These are phyloP conservation scores for Acanthosepion esculentum DNA, from an alignment of 2,888 invertebrate species.

Conservation along the genomic window DNA sequence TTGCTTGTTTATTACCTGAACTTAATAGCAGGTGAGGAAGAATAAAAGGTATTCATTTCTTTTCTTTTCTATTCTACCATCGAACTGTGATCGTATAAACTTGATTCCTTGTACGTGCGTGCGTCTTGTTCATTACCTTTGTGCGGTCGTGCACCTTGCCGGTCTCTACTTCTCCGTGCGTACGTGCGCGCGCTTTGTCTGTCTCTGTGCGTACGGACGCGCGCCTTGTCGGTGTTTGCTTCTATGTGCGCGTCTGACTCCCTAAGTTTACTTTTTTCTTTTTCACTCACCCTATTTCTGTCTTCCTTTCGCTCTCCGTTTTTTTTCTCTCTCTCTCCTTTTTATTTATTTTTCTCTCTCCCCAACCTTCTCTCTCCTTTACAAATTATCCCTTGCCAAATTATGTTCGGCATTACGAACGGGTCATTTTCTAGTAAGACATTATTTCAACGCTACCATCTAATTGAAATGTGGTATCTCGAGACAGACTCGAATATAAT, in stretches of 20 bases:
- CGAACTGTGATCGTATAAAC: background rate
- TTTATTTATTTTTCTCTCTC: no score
- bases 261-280: no score
- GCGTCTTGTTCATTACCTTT: no score
- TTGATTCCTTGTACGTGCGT: no score
- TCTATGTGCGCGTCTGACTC: no score
- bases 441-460: background rate
- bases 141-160: no score
- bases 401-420: background rate
- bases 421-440: background rate
- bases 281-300: no score
- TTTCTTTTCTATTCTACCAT: background rate
- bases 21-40: background rate
- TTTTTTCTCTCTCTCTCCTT: no score
- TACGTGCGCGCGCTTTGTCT: background rate
- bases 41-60: background rate
- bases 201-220: rapidly evolving
- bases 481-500: no score
- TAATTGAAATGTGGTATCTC: background rate
- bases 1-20: background rate
- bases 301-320: no score
- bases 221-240: no score
- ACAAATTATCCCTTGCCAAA: background rate
- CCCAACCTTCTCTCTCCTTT: rapidly evolving
- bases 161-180: no score